Conservation (phyloP, 35 echinoderm and acorn worm genomes). For the Heliocidaris erythrogramma region DNA sequence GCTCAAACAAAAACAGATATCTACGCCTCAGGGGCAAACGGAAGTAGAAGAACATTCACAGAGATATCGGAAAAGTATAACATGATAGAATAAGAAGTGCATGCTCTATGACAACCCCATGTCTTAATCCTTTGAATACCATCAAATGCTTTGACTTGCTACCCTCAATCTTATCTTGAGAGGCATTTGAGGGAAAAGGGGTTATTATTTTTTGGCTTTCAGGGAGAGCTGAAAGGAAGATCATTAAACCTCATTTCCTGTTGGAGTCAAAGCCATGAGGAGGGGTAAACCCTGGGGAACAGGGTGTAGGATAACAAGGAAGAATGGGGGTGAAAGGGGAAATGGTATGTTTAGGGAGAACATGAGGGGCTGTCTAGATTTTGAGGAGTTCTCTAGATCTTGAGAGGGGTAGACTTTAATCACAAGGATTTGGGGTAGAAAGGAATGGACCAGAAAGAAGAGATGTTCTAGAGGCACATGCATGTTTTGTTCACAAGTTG, state of each 20-base stretch:
- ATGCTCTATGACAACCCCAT: background rate
- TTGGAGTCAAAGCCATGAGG: background rate
- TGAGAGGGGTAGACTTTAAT: background rate
- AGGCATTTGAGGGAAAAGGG: background rate
- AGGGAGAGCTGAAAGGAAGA: background rate
- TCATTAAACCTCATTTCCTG: slow-evolving; percentile 32
- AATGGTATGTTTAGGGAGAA: background rate
- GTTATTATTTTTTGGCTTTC: background rate
- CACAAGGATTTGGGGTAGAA: background rate
- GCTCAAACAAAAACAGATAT: background rate
- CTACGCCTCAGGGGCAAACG: background rate
- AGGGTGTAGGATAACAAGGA: background rate
- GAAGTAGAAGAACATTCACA: background rate
- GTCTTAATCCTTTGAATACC: background rate
- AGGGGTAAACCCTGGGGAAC: background rate
- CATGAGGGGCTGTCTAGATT: background rate
- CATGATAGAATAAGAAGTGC: too few relatives aligned
- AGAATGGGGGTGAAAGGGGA: background rate
- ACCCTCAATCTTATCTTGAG: background rate
- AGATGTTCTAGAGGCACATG: background rate
- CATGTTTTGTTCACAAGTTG: background rate
- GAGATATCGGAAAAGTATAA: background rate
- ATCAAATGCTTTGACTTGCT: background rate
- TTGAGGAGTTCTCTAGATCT: background rate
- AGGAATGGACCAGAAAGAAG: background rate